Base-by-base conservation (phyloP, 1,140 invertebrate genomes). In the Diplogasteroides magnus region DNA sequence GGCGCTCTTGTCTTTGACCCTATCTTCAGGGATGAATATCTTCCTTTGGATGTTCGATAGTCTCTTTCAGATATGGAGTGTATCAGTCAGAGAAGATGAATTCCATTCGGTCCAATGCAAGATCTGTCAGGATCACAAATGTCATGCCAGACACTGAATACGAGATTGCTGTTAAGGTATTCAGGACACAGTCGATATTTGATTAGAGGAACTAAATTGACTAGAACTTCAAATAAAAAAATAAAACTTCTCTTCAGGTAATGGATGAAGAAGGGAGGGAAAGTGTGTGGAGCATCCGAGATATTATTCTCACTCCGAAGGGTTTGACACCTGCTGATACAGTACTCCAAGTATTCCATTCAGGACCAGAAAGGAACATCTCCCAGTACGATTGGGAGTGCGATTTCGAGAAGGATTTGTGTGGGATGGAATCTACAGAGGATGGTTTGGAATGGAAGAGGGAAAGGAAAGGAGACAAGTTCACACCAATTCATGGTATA, bases 221-320 rank as follows among this genome's bases (percentile, higher is more conserved):
- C 6, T 19, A 48, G 37, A 19, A 11, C 37, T 11, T 48, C 37
- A 48, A 48, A 48, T 11, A 19, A 48, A 11, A 48, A 48, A 48
- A 11, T 48, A n/a, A n/a, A n/a, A n/a, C n/a, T n/a, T n/a, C n/a
- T n/a, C n/a, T n/a, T 6, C 19, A 48, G 37, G 37, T 19, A 23
- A 66, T 76, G 25, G 67, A 64, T 57, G 73, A 64, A 23, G 68
- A 74, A 31, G 72, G 72, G 23, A 65, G 68, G 23, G 74, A 76
- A 31, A 74, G 72, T 56, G 64, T 72, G 14, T 76, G 74, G 74
- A 76, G 74, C 31, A 71, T 70, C 26, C 29, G 71, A 67, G 72
- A 75, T 57, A 28, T 76, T 2, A 59, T 76, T 48, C 59, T 65
- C 14, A 75, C 60, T 25, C 69, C 64, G 14, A 57, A 55, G 2